phyloP scores from a whole-genome alignment of 1,140 invertebrate genomes.

The Diabrotica virgifera region DNA sequence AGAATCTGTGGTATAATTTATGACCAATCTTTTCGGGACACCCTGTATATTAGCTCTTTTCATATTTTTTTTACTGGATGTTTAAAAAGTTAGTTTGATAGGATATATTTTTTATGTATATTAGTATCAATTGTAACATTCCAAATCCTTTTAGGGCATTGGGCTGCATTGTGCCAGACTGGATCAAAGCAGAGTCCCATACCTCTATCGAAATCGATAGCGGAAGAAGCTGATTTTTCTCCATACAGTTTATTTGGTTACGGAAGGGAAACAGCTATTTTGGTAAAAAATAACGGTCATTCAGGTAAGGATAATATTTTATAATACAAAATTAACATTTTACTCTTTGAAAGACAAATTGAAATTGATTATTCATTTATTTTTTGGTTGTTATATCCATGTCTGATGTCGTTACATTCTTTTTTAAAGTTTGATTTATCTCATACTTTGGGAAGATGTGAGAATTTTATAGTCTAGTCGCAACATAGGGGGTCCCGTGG shows the following conservation, averaged over 20 bases:
- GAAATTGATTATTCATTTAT: neutral
- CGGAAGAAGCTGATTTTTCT: constrained; percentile 44
- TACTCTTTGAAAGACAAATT: neutral
- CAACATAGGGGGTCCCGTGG: no score
- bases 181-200: constrained; percentile 52
- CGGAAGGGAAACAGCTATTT: constrained; percentile 38
- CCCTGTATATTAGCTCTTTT: no score
- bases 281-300: constrained; percentile 53
- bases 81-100: no score
- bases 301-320: constrained; percentile 42
- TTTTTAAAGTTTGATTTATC: no score
- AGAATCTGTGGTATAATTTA: no score
- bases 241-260: constrained; percentile 48
- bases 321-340: no score
- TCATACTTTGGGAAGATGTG: no score
- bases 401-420: no score
- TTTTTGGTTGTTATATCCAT: neutral
- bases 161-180: constrained; percentile 48
- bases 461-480: no score
- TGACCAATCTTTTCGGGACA: no score
- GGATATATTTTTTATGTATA: neutral
- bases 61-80: no score
- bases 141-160: constrained; percentile 43
- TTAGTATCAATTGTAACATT: neutral
- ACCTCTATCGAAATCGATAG: constrained; percentile 41